These are phyloP conservation scores for Druceiella hillmani DNA, from an alignment of 2,888 invertebrate genomes.

Conservation along the genomic window DNA sequence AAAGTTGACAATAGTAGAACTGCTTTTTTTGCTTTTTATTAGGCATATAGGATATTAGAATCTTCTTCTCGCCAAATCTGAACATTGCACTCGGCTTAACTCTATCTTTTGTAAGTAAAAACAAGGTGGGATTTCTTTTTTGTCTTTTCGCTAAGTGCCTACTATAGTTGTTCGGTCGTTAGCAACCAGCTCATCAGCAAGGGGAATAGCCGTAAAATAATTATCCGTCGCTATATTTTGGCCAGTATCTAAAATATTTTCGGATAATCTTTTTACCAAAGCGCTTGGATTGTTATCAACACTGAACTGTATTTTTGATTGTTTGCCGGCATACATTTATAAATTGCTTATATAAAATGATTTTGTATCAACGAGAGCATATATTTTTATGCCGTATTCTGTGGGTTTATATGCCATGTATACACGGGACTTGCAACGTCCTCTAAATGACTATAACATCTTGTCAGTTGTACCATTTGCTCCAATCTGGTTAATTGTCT, in stretches of 20 bases:
- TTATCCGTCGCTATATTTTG: slow-evolving; percentile 20
- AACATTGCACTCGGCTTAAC: slow-evolving; percentile 13
- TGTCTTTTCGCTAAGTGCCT: slow-evolving; percentile 16
- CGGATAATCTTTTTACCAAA: slow-evolving; percentile 14
- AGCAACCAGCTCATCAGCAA: slow-evolving; percentile 14
- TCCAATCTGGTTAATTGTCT: too few species aligned
- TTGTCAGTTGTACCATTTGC: too few species aligned
- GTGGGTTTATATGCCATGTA: too few species aligned
- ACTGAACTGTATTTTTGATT: slow-evolving; percentile 15
- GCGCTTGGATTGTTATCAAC: slow-evolving; percentile 14
- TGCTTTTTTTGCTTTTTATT: slow-evolving; percentile 23
- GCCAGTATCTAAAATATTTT: slow-evolving; percentile 15
- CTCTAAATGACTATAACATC: too few species aligned
- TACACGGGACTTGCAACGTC: too few species aligned
- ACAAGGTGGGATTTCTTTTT: slow-evolving; percentile 15
- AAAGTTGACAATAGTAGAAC: slow-evolving; percentile 23
- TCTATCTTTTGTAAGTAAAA: slow-evolving; percentile 12
- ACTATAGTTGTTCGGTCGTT: slow-evolving; percentile 13
- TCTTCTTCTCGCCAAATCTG: slow-evolving; percentile 13
- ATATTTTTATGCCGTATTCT: too few species aligned
- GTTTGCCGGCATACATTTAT: slow-evolving; percentile 18
- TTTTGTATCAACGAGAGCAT: slow-evolving; percentile 16
- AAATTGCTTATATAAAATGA: slow-evolving; percentile 19
- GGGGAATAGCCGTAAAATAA: slow-evolving; percentile 19
- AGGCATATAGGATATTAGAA: slow-evolving; percentile 23